phyloP scores from a whole-genome alignment of 2,888 invertebrate species.

The Syrista parreyssii region DNA sequence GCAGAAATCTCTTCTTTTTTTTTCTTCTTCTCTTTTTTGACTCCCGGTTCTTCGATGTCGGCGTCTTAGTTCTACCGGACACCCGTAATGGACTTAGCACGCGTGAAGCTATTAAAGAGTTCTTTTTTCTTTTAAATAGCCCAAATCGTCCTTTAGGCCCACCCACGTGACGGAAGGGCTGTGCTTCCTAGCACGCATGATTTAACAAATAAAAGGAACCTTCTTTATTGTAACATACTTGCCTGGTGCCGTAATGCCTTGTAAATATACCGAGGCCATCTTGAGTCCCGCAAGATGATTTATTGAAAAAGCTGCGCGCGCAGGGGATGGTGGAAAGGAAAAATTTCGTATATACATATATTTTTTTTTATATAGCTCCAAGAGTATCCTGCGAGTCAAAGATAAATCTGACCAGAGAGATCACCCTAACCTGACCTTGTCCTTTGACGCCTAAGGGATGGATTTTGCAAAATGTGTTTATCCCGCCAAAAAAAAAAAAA shows the following conservation, averaged over 20 bases:
- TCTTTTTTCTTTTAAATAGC: constrained; percentile 13
- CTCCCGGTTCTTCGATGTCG: not conserved
- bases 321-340: not conserved
- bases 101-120: constrained; percentile 41
- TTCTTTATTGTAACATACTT: no score
- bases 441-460: not conserved
- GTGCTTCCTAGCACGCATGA: constrained; percentile 10
- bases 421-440: not conserved
- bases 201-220: no score
- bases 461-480: not conserved
- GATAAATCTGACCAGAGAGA: no score
- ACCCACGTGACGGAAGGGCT: constrained; percentile 33
- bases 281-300: no score
- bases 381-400: no score
- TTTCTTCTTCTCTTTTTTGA: not conserved
- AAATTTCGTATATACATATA: not conserved
- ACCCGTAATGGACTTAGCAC: constrained; percentile 33
- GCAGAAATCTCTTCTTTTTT: not conserved
- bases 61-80: constrained; percentile 29
- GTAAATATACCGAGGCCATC: no score
- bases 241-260: no score
- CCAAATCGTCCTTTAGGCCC: constrained; percentile 26
- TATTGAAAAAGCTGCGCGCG: constrained; percentile 15
- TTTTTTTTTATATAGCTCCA: no score
- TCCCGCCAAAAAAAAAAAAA: constrained; percentile 16